These are phyloP conservation scores for Onthophagus taurus DNA, from an alignment of 1,140 invertebrate species.

Conservation along the genomic window DNA sequence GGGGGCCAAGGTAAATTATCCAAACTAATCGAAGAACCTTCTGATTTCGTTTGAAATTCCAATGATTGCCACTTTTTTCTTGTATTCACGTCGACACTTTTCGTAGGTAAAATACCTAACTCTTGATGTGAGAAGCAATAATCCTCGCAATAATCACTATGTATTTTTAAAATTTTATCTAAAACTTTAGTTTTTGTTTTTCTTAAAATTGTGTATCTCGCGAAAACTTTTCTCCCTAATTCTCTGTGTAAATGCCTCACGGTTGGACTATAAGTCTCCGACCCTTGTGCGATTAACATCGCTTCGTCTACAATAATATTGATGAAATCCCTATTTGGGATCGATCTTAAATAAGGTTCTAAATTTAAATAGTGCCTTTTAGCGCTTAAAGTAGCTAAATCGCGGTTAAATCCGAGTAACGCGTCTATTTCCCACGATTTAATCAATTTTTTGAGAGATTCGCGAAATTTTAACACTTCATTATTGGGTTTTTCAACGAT, in stretches of 20 bases:
- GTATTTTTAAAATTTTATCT: constrained; percentile 44
- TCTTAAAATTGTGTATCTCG: constrained; percentile 51
- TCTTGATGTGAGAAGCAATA: constrained; percentile 29
- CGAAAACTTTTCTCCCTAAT: constrained; percentile 60
- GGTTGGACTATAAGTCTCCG: constrained; percentile 69
- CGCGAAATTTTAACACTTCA: constrained; percentile 36
- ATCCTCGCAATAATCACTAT: constrained; percentile 27
- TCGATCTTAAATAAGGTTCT: constrained; percentile 58
- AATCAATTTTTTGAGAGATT: constrained; percentile 51
- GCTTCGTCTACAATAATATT: constrained; percentile 32
- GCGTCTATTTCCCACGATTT: constrained; percentile 55
- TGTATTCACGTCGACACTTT: constrained; percentile 44
- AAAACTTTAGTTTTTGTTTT: constrained; percentile 55
- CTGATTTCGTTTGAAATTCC: constrained; percentile 42
- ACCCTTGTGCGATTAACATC: constrained; percentile 52
- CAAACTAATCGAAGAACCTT: constrained; percentile 48
- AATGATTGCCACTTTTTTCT: constrained; percentile 66
- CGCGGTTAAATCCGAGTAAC: constrained; percentile 51
- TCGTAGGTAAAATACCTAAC: constrained; percentile 31
- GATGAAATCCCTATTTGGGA: constrained; percentile 31
- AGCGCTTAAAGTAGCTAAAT: constrained; percentile 52
- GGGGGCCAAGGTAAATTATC: constrained; percentile 55
- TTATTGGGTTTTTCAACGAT: constrained; percentile 15
- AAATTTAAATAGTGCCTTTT: constrained; percentile 47
- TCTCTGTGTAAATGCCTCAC: constrained; percentile 51